A percentile compares a stretch with the other conserved stretches of the same genome.
These are phyloP conservation scores for Cerastoderma edule DNA, from an alignment of 2,888 invertebrate genomes.

Conservation along the genomic window DNA sequence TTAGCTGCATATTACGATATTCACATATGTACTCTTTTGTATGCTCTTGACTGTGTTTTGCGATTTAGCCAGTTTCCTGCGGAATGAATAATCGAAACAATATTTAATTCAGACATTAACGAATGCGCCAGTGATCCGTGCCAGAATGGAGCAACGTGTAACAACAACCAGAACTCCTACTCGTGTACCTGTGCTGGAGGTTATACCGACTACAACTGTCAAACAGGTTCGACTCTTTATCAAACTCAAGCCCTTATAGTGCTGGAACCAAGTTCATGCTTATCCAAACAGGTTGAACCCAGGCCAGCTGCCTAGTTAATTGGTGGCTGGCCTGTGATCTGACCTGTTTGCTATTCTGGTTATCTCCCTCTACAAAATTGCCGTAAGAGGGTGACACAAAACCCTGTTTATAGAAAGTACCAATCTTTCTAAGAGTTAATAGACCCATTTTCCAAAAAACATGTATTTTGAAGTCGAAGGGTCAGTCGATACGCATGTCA, in stretches of 20 bases:
- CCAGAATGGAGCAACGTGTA: background rate
- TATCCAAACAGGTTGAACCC: no score
- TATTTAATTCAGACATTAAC: background rate
- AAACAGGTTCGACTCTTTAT: background rate
- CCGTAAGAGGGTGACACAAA: background rate
- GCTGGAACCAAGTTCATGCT: no score
- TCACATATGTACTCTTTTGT: background rate
- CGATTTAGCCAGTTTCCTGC: background rate
- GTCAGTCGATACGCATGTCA: no score
- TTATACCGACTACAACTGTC: slow-evolving; percentile 8
- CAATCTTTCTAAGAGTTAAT: no score
- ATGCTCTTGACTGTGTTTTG: background rate
- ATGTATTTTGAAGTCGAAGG: no score
- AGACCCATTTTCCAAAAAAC: no score
- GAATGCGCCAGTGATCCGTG: background rate
- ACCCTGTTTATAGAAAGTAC: background rate
- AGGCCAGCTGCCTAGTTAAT: background rate
- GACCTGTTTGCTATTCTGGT: background rate
- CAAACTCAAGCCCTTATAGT: no score
- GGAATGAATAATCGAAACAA: no score
- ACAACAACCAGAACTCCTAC: background rate
- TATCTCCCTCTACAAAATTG: background rate
- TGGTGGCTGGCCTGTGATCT: background rate
- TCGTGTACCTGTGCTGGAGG: slow-evolving; percentile 1
- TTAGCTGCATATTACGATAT: background rate